These are phyloP conservation scores for Chorisops tibialis DNA, from an alignment of 2,888 invertebrate species.

Conservation along the genomic window DNA sequence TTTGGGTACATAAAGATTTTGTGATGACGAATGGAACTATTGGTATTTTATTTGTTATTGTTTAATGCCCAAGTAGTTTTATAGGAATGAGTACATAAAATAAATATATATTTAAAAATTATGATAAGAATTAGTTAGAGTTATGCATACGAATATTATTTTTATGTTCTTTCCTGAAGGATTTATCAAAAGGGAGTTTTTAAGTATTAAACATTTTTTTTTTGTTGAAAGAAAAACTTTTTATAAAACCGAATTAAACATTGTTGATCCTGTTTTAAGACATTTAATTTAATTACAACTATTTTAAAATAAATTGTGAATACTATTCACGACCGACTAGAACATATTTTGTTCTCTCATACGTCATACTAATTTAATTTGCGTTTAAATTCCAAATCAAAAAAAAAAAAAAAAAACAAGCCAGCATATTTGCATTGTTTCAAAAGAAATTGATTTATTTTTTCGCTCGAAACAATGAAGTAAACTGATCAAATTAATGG, in stretches of 20 bases:
- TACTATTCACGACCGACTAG: too few relatives aligned
- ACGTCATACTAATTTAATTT: too few relatives aligned
- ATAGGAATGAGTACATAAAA: constrained; percentile 12
- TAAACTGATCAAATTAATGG: constrained; percentile 1
- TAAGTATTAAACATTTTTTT: too few relatives aligned
- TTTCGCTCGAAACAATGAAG: neutral
- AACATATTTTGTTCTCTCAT: too few relatives aligned
- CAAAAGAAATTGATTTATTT: neutral
- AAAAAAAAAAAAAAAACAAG: too few relatives aligned
- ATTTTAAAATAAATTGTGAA: too few relatives aligned
- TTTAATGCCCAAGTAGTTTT: constrained; percentile 17
- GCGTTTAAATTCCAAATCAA: too few relatives aligned
- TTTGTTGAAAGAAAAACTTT: too few relatives aligned
- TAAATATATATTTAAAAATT: constrained; percentile 1
- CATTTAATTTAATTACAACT: too few relatives aligned
- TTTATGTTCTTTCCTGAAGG: neutral
- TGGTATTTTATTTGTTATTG: constrained; percentile 18
- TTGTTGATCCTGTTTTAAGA: too few relatives aligned
- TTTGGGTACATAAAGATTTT: constrained; percentile 21
- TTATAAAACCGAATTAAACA: too few relatives aligned
- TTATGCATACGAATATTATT: constrained; percentile 21
- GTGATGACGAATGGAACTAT: constrained; percentile 23
- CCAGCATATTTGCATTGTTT: constrained; percentile 3
- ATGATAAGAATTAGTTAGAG: constrained; percentile 9
- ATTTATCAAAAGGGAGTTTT: too few relatives aligned